Percentiles rank a stretch among this genome's conserved stretches.
These are phyloP conservation scores for Dicentrarchus labrax DNA, from an alignment of 2,113 vertebrate species.

Conservation along the genomic window DNA sequence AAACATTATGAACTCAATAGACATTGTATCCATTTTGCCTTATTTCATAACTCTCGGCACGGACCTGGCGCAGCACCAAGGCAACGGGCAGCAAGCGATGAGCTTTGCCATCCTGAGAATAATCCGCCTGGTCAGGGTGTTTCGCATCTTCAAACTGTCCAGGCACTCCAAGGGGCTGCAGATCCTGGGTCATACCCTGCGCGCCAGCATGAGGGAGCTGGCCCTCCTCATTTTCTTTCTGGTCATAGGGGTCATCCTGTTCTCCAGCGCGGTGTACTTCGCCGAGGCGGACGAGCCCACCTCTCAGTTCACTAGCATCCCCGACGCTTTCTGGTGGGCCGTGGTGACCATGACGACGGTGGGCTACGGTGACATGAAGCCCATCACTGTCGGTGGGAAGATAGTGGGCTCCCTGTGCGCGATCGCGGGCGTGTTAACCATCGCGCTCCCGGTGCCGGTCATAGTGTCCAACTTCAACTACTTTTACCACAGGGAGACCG, in stretches of 20 bases:
- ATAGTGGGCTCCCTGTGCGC: constrained; percentile 99
- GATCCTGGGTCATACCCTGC: constrained; percentile 97
- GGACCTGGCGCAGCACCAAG: constrained; percentile 93
- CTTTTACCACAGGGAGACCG: constrained; percentile 98
- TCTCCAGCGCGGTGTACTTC: constrained; percentile 99
- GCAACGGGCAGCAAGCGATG: constrained; percentile 95
- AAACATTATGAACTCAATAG: constrained; percentile 99
- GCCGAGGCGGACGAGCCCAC: constrained; percentile 96
- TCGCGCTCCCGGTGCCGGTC: constrained; percentile 98
- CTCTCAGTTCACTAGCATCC: constrained; percentile 98
- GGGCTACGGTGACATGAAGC: constrained; percentile 99
- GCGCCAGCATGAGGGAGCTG: constrained; percentile 98
- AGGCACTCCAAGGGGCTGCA: constrained; percentile 98
- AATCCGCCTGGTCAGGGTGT: constrained; percentile 96
- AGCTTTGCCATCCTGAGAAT: constrained; percentile 98
- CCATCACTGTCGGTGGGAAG: constrained; percentile 98
- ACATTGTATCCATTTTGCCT: constrained; percentile 99
- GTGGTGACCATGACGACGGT: constrained; percentile 99
- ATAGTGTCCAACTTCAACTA: constrained; percentile 99
- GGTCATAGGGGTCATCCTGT: constrained; percentile 97
- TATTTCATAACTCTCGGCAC: constrained; percentile 99
- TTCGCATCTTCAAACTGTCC: constrained; percentile 99
- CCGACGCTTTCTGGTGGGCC: constrained; percentile 99
- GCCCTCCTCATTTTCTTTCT: constrained; percentile 99
- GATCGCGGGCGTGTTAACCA: constrained; percentile 97